A percentile compares a stretch with the other conserved stretches of the same genome.
These are phyloP conservation scores for Heterotilapia buettikoferi DNA, from an alignment of 2,113 vertebrate species.

Conservation along the genomic window DNA sequence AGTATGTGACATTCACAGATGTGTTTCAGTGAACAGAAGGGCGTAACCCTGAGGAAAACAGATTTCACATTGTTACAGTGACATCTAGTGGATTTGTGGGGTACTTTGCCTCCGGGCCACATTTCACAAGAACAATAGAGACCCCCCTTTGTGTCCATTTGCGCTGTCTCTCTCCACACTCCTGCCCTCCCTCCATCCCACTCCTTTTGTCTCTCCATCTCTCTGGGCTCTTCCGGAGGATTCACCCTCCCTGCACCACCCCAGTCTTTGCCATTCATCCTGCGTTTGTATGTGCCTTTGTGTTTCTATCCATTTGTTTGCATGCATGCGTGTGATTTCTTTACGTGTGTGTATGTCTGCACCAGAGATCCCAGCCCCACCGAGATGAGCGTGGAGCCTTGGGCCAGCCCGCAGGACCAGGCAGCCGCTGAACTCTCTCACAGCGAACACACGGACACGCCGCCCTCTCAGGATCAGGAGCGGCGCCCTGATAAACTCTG, in stretches of 20 bases:
- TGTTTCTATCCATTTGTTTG: conserved; percentile 38
- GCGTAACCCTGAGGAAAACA: conserved; percentile 1
- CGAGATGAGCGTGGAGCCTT: conserved; percentile 77
- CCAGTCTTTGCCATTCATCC: background rate
- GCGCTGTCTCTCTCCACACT: conserved; percentile 26
- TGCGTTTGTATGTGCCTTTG: conserved; percentile 29
- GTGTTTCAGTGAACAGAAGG: background rate
- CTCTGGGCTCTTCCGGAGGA: conserved; percentile 7
- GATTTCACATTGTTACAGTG: conserved; percentile 10
- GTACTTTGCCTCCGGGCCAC: conserved; percentile 13
- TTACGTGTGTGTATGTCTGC: conserved; percentile 57
- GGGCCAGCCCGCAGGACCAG: conserved; percentile 63
- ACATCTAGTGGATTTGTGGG: conserved; percentile 60
- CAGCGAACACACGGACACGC: conserved; percentile 3
- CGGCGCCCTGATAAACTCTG: conserved; percentile 74
- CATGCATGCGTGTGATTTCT: conserved; percentile 58
- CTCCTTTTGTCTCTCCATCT: conserved; percentile 54
- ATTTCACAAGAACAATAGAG: conserved; percentile 66
- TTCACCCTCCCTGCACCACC: background rate
- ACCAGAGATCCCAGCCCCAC: conserved; percentile 70
- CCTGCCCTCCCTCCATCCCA: conserved; percentile 29
- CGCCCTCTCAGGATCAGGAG: conserved; percentile 50
- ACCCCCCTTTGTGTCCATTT: conserved; percentile 52
- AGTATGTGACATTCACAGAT: background rate
- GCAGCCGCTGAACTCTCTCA: conserved; percentile 51